Evolutionary conservation across 2,797 vertebrate species (phyloP).

Genomic region (Coilia nasus): DNA sequence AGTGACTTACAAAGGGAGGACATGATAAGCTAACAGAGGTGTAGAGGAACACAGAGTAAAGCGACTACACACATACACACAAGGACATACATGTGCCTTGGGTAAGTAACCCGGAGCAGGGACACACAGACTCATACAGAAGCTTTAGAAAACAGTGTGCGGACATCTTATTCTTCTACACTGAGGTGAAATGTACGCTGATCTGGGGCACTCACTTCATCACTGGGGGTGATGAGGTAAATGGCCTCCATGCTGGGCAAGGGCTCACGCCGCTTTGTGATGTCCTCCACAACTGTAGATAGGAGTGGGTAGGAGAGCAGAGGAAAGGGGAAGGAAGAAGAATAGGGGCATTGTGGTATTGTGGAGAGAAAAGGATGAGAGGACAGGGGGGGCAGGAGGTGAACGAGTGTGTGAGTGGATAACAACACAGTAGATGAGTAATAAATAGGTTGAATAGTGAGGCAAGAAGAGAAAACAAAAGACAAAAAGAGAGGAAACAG

Average conservation of each 20-base stretch:
- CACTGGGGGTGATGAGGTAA: conserved; percentile 79
- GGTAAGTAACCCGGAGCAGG: too few species aligned
- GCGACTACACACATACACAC: too few species aligned
- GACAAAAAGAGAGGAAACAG: not conserved
- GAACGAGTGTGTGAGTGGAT: too few species aligned
- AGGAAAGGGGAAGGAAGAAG: not conserved
- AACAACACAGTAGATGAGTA: too few species aligned
- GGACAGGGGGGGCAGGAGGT: not conserved
- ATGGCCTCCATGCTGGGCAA: conserved; percentile 89
- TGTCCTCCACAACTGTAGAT: conserved; percentile 90
- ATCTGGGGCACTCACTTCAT: conserved; percentile 65
- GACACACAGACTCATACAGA: too few species aligned
- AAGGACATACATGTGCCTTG: too few species aligned
- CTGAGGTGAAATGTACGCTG: not conserved
- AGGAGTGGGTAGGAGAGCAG: not conserved
- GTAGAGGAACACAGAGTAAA: too few species aligned
- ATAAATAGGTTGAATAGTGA: too few species aligned
- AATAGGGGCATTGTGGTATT: not conserved
- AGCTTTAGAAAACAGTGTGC: too few species aligned
- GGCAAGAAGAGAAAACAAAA: not conserved
- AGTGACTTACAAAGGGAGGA: too few species aligned
- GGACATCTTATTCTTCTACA: too few species aligned
- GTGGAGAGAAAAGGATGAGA: not conserved
- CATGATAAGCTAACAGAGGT: too few species aligned
- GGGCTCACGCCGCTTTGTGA: conserved; percentile 90